Evolutionary conservation across 2,113 vertebrate genomes (phyloP).

Genomic region (Isurus oxyrinchus): DNA sequence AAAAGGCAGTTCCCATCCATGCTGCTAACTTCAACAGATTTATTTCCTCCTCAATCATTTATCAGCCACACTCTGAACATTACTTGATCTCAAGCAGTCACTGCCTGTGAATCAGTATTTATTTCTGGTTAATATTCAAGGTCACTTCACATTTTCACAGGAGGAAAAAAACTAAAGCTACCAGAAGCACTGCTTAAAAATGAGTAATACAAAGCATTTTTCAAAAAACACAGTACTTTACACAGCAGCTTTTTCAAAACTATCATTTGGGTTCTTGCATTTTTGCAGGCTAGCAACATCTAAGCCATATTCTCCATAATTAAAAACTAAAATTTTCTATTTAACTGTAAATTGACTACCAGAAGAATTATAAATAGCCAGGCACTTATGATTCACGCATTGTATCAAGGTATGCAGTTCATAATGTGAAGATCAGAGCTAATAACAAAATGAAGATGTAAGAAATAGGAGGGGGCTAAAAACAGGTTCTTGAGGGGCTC

Average conservation of each 20-base stretch:
- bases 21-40: neutral
- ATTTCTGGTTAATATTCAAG: neutral
- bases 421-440: neutral
- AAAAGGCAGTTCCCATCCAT: neutral
- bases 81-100: neutral
- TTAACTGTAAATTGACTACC: neutral
- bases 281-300: neutral
- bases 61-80: neutral
- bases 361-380: neutral
- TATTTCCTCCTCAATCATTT: neutral
- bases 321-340: neutral
- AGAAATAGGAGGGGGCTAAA: too few relatives aligned
- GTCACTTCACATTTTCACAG: neutral
- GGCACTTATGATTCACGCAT: neutral
- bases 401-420: neutral
- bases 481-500: too few relatives aligned
- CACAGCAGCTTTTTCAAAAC: neutral
- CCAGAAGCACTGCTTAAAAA: neutral
- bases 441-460: neutral
- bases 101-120: neutral
- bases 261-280: neutral
- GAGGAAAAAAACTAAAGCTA: neutral
- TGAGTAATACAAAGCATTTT: neutral
- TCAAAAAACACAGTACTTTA: neutral
- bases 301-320: neutral